Evolutionary conservation across 2,888 invertebrate species (phyloP).

Genomic region (Drosophila mimetica): DNA sequence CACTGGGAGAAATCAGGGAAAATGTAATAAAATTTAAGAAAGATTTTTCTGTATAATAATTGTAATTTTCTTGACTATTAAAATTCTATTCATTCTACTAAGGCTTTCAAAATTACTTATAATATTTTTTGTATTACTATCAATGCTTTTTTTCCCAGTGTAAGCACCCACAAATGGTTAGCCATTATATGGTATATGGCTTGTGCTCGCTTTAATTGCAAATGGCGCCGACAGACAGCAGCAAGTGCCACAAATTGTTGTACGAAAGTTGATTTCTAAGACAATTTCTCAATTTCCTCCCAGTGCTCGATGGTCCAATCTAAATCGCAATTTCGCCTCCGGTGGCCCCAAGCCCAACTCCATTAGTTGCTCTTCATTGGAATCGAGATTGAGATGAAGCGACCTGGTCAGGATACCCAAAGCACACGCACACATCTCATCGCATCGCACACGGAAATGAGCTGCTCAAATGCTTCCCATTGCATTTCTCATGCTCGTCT

Average conservation of each 20-base stretch:
- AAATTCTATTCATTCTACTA: too few species aligned
- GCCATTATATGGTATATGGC: constrained; percentile 5
- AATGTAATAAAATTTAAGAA: too few species aligned
- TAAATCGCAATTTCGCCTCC: constrained; percentile 18
- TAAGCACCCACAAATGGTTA: not conserved
- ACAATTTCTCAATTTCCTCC: constrained; percentile 39
- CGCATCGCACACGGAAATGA: constrained; percentile 32
- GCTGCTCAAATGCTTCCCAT: constrained; percentile 37
- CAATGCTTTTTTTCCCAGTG: not conserved
- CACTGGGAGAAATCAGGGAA: not conserved
- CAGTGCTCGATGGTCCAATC: constrained; percentile 8
- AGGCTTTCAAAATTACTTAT: not conserved
- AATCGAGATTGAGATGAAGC: constrained; percentile 1
- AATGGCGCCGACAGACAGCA: constrained; percentile 4
- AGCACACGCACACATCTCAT: not conserved
- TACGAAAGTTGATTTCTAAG: constrained; percentile 19
- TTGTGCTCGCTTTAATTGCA: constrained; percentile 21
- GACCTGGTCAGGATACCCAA: not conserved
- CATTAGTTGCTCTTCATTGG: constrained; percentile 8
- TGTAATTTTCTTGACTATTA: too few species aligned
- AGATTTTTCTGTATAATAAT: too few species aligned
- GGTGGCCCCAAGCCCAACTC: constrained; percentile 14
- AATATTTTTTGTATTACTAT: not conserved
- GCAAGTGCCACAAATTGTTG: constrained; percentile 18
- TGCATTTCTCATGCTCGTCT: constrained; percentile 22